Conservation (phyloP, 2,797 vertebrate species). For the Prionace glauca region DNA sequence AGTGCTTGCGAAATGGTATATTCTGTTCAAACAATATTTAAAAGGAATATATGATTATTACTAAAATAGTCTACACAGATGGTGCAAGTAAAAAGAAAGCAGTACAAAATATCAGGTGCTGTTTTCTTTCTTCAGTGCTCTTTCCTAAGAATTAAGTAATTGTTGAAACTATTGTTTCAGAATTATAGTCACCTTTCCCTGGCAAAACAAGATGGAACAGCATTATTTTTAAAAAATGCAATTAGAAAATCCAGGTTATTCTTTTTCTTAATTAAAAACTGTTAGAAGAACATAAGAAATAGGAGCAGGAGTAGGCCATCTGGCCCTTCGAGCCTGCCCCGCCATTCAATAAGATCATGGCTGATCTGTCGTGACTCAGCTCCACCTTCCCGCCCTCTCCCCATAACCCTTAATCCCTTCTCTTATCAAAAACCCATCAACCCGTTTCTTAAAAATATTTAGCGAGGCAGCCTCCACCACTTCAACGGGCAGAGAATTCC, state of each 20-base stretch:
- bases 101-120: background rate
- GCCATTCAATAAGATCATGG: no score
- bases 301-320: no score
- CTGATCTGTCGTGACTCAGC: no score
- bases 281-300: no score
- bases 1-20: background rate
- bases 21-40: background rate
- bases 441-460: no score
- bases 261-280: background rate
- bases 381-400: no score
- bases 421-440: no score
- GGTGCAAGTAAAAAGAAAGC: background rate
- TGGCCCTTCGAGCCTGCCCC: no score
- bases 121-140: background rate
- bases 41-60: background rate
- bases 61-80: background rate
- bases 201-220: background rate
- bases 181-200: background rate
- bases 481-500: no score
- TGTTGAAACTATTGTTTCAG: background rate
- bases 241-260: background rate
- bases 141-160: background rate
- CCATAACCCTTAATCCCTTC: no score
- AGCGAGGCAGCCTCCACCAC: no score
- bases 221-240: background rate